phyloP scores from a whole-genome alignment of 2,113 vertebrate genomes.

The Cinclus mexicanus region DNA sequence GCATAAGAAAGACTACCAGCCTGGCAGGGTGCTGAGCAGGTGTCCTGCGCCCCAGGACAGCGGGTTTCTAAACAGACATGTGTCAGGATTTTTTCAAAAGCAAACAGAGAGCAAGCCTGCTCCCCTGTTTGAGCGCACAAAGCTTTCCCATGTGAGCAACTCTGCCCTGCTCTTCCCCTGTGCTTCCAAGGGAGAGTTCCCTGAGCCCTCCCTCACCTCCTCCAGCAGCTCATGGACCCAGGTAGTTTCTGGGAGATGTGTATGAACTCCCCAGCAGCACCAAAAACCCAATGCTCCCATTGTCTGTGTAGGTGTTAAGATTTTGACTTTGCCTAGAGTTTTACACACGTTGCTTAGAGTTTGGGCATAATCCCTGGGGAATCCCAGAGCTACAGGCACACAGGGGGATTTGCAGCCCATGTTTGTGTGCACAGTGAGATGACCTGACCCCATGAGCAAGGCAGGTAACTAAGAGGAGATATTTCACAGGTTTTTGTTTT shows the following conservation, averaged over 20 bases:
- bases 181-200: background rate
- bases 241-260: background rate
- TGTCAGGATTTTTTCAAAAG: background rate
- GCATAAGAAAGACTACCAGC: background rate
- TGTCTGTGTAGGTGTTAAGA: background rate
- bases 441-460: background rate
- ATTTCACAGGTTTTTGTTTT: background rate
- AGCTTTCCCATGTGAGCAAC: background rate
- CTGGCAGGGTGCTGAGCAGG: fast-evolving
- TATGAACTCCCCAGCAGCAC: fast-evolving
- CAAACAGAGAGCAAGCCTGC: background rate
- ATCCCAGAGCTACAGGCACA: background rate
- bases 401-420: fast-evolving
- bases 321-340: background rate
- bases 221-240: background rate
- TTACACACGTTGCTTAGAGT: background rate
- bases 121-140: fast-evolving
- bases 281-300: background rate
- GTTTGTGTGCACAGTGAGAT: background rate
- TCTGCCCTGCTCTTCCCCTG: background rate
- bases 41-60: background rate
- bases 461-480: background rate
- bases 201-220: background rate
- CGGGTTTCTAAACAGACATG: background rate
- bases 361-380: background rate